Evolutionary conservation across 2,888 invertebrate species (phyloP), one percentile per base, ranked within the genome.

Genomic region (Erebia ligea): DNA sequence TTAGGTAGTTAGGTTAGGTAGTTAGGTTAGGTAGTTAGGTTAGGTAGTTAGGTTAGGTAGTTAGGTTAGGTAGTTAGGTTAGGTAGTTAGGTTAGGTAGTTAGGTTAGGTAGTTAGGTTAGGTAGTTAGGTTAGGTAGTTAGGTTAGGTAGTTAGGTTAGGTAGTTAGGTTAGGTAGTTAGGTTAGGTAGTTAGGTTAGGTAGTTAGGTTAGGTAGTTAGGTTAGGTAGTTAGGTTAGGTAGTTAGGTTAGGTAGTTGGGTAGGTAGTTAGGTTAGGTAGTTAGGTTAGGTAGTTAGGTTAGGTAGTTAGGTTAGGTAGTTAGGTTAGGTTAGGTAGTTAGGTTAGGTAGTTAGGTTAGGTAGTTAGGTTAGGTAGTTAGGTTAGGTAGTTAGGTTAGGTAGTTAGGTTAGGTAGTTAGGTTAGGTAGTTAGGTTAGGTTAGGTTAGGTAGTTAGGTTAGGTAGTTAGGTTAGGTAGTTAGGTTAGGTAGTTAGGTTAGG

Each of bases 131-230:
- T 73, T 75, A 75, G 70, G 70, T 70, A 69, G 71, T 71, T 69
- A 73, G 71, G 71, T 71, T 71, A 73, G 70, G 72, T 72, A 68
- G 71, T 72, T 72, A 72, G 72, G 72, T 72, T 72, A 72, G 71
- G 71, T 72, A 68, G 71, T 68, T 72, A 72, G 70, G 70, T 70
- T 70, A 70, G 56, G 56, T 56, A 40, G 62, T 42, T 62, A 45
- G 45, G 62, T 42, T 62, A 62, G 62, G 63, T n/a, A n/a, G n/a
- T 62, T 56, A 58, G 66, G 62, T 25, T 67, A 58, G 65, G 65
- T n/a, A n/a, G n/a, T 52, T 42, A 61, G 68, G 45, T 40, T 65
- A 54, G 64, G 54, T n/a, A n/a, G n/a, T 59, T 54, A 34, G 65
- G 65, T 59, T 59, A 59, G 56, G 59, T 54, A 19, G 62, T 54